These are phyloP conservation scores for Stegophylla sp. DNA, from an alignment of 2,888 invertebrate genomes.

Conservation along the genomic window DNA sequence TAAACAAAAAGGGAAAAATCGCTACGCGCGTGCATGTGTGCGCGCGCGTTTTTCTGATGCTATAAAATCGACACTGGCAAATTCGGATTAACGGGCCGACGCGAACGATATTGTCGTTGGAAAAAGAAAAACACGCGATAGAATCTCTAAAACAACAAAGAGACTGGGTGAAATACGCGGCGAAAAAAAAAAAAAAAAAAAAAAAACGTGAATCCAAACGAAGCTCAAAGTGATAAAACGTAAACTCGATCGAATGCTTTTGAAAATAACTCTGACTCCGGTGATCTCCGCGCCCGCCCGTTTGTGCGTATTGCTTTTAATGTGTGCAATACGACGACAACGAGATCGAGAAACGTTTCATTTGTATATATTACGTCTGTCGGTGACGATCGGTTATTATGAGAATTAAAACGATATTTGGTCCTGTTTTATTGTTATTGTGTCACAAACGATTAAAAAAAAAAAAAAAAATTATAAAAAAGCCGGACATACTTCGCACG, in stretches of 20 bases:
- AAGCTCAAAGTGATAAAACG: conserved; percentile 6
- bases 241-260: conserved; percentile 28
- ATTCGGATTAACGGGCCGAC: conserved; percentile 38
- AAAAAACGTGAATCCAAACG: not conserved
- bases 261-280: not conserved
- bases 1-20: conserved; percentile 38
- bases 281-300: not conserved
- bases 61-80: conserved; percentile 28
- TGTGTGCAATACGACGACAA: not conserved
- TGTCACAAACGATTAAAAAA: no score
- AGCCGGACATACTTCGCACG: no score
- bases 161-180: not conserved
- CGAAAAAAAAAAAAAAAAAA: not conserved
- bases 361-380: no score
- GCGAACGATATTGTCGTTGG: conserved; percentile 26
- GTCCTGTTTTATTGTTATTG: no score
- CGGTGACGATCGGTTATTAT: no score
- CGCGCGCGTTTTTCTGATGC: conserved; percentile 1
- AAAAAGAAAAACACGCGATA: conserved; percentile 12
- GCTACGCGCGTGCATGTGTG: not conserved
- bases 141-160: conserved; percentile 13
- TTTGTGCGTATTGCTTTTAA: not conserved
- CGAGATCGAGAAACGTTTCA: not conserved
- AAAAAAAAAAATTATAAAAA: no score
- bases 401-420: no score